These are phyloP conservation scores for Momotus momota DNA, from an alignment of 2,797 vertebrate species.

Conservation along the genomic window DNA sequence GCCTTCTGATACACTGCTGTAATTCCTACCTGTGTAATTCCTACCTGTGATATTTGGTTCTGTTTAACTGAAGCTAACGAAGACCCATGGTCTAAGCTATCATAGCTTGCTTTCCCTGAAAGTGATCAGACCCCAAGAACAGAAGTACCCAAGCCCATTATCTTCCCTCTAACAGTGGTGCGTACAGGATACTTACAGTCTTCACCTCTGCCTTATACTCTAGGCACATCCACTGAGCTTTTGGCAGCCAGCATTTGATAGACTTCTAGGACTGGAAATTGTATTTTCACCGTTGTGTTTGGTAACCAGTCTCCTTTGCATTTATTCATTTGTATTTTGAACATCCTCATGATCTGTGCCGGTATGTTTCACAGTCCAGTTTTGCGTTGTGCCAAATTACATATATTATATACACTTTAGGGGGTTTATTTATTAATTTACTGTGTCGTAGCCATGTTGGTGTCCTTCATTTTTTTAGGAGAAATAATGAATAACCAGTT, in stretches of 20 bases:
- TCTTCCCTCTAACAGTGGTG: neutral
- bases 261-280: neutral
- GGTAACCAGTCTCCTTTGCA: neutral
- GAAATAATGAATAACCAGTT: neutral
- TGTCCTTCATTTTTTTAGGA: neutral
- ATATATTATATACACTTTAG: neutral
- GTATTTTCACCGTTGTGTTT: neutral
- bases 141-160: neutral
- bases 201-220: neutral
- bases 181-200: neutral
- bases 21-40: neutral
- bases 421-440: neutral
- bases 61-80: neutral
- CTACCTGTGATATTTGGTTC: neutral
- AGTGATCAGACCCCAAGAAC: neutral
- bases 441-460: neutral
- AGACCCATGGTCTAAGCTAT: neutral
- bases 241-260: neutral
- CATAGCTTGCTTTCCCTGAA: neutral
- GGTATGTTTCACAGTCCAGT: neutral
- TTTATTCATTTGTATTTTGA: neutral
- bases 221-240: neutral
- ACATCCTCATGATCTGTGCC: neutral
- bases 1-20: neutral
- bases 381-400: neutral